Base-by-base conservation (phyloP, 2,797 vertebrate species). In the Artibeus lituratus region DNA sequence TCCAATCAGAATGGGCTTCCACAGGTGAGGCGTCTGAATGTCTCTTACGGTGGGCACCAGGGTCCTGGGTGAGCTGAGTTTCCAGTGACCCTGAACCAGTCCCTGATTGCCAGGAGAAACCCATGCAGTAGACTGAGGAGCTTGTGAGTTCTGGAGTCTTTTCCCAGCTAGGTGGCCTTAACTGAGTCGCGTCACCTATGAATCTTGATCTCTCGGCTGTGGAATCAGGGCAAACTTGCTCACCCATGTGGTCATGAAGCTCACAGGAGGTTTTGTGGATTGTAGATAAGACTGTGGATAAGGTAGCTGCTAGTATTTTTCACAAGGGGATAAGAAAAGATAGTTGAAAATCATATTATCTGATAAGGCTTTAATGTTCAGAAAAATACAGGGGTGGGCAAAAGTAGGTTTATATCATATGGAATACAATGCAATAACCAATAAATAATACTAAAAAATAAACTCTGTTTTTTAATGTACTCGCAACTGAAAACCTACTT, bases 41-140 rank as follows among this genome's bases (percentile, higher is more conserved):
- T 76, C 26, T 35, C 26, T 57, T 42, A 18, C 8, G 37, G 18
- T n/a, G 49, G 76, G 29, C 19, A 10, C 3, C 18, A 39, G 76
- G 44, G 21, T 37, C n/a, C n/a, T 4, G 7, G 49, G 29, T 6
- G 59, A 84, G 14, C n/a, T 0, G 2, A 51, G 24, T 83, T 44
- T 67, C 19, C 26, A 29, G 55, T 65, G 49, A 15, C 74, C 62
- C 37, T 19, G 51, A 42, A 7, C 4, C 16, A 32, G 21, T 53
- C 10, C 4, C 2, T 1, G 35, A 53, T 59, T 32, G 18, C 2
- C 14, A 7, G 67, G 4, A 26, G 39, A 49, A 65, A 11, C 10
- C 10, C 18, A 32, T 8, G 0, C 3, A 14, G 10, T 7, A 1
- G 29, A 24, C 7, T 16, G 15, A 78, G 11, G 51, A 35, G n/a